phyloP scores from a whole-genome alignment of 2,113 vertebrate species.

The Neotragus moschatus region DNA sequence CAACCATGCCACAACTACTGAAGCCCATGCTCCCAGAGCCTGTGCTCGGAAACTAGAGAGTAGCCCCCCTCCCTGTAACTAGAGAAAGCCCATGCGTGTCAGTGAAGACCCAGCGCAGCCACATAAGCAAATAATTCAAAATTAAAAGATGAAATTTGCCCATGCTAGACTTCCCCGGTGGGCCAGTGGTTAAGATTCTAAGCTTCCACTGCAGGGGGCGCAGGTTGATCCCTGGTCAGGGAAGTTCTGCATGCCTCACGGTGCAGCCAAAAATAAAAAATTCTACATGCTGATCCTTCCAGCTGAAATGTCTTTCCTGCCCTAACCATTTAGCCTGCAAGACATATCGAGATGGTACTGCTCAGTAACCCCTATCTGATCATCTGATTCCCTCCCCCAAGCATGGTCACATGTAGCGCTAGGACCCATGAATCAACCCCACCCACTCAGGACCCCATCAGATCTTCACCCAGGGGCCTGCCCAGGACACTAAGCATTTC shows the following conservation, averaged over 20 bases:
- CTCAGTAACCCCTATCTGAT: not conserved
- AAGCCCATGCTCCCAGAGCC: not conserved
- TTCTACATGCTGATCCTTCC: not conserved
- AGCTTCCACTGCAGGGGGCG: not conserved
- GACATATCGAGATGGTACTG: fast-evolving
- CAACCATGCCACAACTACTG: not conserved
- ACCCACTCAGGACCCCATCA: no score
- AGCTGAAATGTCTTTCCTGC: not conserved
- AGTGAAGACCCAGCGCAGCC: not conserved
- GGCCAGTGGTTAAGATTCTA: not conserved
- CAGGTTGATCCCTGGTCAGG: not conserved
- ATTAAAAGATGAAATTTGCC: not conserved
- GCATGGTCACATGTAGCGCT: no score
- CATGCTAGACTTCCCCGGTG: not conserved
- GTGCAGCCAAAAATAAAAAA: not conserved
- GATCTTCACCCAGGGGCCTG: not conserved
- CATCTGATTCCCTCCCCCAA: not conserved
- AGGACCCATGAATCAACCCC: not conserved
- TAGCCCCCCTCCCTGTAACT: not conserved
- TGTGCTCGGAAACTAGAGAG: not conserved
- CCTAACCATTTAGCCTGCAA: not conserved
- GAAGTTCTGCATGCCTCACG: not conserved
- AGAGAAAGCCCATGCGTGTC: not conserved
- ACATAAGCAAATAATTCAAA: not conserved
- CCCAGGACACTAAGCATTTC: not conserved